Base-by-base conservation (phyloP, 2,113 vertebrate genomes). In the Tringa solitaria region DNA sequence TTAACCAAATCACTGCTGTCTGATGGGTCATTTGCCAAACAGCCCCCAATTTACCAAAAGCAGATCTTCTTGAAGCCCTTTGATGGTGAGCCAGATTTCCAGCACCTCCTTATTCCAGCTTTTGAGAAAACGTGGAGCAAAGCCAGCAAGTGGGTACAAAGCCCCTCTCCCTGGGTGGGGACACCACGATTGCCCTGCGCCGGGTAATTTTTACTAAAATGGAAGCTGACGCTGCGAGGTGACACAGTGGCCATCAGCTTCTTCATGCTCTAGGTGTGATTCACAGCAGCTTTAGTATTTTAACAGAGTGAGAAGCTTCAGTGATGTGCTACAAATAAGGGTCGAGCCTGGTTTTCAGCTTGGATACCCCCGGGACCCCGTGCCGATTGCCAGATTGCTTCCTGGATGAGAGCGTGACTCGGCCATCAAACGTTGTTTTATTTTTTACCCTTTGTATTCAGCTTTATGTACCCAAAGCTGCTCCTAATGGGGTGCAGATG, bases 401-500 rank as follows among this genome's bases (percentile, higher is more conserved):
- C 95, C 90, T 78, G 85, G 54, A 96, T 45, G 68, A 81, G 46
- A 86, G 59, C 0, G 4, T 54, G 70, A 84, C 88, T 93, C 10
- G 3, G 60, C 68, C 85, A 74, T 93, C 96, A 96, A 93, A 96
- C 41, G 12, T 39, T 15, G 43, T 3, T 46, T 11, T 46, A 22
- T 63, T 54, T 74, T 93, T 85, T 63, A 88, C 82, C 79, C 90
- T 90, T 93, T 92, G 75, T 89, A 37, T 93, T 92, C 79, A 48
- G 63, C 30, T 97, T 96, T 94, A 78, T 70, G 83, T 46, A 92
- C 85, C 82, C 79, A 84, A 78, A 90, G 68, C 90, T 87, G 68
- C n/a, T 90, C 75, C 79, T 92, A 20, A 96, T 94, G 85, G 85
- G 79, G 59, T 84, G 79, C 95, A 96, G 95, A 89, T 97, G 96